Base-by-base conservation (phyloP, 2,888 invertebrate genomes). In the Tenthredo mesomela region DNA sequence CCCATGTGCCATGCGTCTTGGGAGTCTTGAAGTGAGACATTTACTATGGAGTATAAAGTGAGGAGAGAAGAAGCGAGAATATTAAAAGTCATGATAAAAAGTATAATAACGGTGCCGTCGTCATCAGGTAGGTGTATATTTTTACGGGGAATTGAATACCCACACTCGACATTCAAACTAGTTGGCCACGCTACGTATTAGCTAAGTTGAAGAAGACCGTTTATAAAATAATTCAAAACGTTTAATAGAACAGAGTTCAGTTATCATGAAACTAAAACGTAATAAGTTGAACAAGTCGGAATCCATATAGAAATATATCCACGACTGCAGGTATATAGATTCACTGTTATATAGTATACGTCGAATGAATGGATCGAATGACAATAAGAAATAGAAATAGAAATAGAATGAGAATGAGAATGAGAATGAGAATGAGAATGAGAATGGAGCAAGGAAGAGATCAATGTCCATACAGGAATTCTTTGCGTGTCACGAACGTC, bases 381-480 rank as follows among this genome's bases (percentile, higher is more conserved):
- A 50, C 18, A 80, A 58, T 37, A 37, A 33, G 58, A 80, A 61
- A 29, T 80, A 40, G 15, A 25, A 61, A 80, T 80, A 61, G 21
- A 50, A 61, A 37, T 37, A 33, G 33, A 33, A 33, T 3, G 2
- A 37, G 37, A 37, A 33, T 4, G 2, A 33, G 33, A 37, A 37
- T 54, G 1, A 47, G 73, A 75, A 75, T 43, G 40, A 75, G 47
- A 37, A 37, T 77, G 3, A 47, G 75, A 75, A 75, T 47, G 40
- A 75, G 47, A 40, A 37, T 37, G 73, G 40, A 61, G 58, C 54
- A 12, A 58, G 83, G 82, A 84, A 85, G 80, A 84, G 50, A 87
- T 88, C 87, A 87, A 87, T 87, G 87, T 87, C 87, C 88, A 88
- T 84, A 78, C 47, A 86, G 87, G 87, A 88, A 88, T 88, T 88